Conservation (phyloP, 2,797 vertebrate species). For the Oryzias sinensis region DNA sequence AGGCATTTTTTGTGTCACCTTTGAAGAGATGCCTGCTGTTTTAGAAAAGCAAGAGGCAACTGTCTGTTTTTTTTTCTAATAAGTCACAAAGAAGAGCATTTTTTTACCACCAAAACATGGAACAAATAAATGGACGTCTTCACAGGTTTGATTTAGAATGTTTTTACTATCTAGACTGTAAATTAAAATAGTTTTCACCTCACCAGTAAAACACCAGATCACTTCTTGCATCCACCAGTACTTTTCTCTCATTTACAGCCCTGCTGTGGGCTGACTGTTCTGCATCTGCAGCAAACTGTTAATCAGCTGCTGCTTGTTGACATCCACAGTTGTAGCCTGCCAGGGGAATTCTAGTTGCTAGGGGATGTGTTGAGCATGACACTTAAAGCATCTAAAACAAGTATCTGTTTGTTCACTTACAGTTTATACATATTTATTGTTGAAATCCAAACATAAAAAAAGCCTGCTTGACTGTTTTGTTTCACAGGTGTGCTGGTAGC, state of each 20-base stretch:
- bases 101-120: background rate
- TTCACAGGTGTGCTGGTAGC: slow-evolving; percentile 13
- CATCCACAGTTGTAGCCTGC: slow-evolving; percentile 44
- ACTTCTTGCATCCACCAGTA: slow-evolving; percentile 16
- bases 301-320: slow-evolving; percentile 62
- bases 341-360: slow-evolving; percentile 53
- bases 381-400: slow-evolving; percentile 43
- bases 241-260: slow-evolving; percentile 29
- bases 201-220: slow-evolving; percentile 11
- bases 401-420: slow-evolving; percentile 46
- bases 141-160: slow-evolving; percentile 5
- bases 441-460: slow-evolving; percentile 30
- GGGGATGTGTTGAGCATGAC: slow-evolving; percentile 46
- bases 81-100: background rate
- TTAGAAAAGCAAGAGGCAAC: too few species aligned
- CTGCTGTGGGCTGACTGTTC: slow-evolving; percentile 38
- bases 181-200: slow-evolving; percentile 6
- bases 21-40: too few species aligned
- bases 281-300: slow-evolving; percentile 50
- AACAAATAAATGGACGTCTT: too few species aligned
- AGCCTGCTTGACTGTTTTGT: slow-evolving; percentile 8
- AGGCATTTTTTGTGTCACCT: too few species aligned
- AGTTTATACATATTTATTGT: slow-evolving; percentile 44
- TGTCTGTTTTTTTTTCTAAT: too few species aligned
- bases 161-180: slow-evolving; percentile 4